Evolutionary conservation across 2,113 vertebrate species (phyloP).

Genomic region (Pangasianodon gigas): DNA sequence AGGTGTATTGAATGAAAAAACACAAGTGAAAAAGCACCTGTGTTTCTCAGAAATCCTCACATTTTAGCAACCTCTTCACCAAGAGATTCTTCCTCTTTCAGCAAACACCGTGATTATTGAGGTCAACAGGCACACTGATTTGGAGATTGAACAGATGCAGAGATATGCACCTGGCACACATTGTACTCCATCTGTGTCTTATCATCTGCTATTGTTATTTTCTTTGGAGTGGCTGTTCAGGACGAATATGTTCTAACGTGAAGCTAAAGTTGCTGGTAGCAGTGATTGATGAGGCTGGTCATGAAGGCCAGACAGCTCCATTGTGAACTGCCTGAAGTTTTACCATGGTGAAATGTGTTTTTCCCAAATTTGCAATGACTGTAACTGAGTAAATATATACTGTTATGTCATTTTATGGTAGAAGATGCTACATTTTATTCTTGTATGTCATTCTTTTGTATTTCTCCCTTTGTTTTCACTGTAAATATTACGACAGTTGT

Average conservation of each 20-base stretch:
- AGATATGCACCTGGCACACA: not conserved
- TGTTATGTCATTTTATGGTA: not conserved
- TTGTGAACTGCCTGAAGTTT: not conserved
- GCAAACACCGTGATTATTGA: not conserved
- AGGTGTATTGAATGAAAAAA: not conserved
- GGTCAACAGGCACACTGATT: conserved; percentile 8
- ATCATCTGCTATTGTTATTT: conserved; percentile 21
- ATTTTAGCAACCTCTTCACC: not conserved
- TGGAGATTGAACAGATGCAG: conserved; percentile 2
- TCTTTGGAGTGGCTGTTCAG: not conserved
- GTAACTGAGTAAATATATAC: not conserved
- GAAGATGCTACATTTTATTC: not conserved
- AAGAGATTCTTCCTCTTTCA: not conserved
- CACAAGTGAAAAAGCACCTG: not conserved
- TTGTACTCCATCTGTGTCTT: not conserved
- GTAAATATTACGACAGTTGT: not conserved
- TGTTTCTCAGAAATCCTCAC: not conserved
- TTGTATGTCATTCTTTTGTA: not conserved
- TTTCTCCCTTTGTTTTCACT: not conserved
- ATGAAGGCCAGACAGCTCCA: not conserved
- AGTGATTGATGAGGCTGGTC: not conserved
- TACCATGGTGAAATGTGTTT: not conserved
- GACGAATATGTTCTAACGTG: not conserved
- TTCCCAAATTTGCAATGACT: not conserved
- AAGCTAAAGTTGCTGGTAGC: not conserved